phyloP scores from a whole-genome alignment of 2,113 vertebrate species.

The Tautogolabrus adspersus region DNA sequence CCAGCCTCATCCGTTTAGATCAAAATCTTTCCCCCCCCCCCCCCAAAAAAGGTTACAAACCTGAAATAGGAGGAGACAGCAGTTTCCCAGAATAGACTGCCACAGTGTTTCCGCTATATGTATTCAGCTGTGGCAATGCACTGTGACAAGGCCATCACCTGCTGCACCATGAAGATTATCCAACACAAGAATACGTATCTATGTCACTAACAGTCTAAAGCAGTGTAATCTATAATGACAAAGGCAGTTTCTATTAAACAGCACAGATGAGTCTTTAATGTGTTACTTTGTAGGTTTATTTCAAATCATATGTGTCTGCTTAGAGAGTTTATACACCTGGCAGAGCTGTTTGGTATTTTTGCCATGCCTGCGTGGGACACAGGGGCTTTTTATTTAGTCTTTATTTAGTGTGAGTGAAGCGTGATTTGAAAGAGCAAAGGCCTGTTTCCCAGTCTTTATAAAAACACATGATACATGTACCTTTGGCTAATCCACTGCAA shows the following conservation, averaged over 20 bases:
- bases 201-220: constrained; percentile 18
- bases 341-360: constrained; percentile 40
- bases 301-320: constrained; percentile 44
- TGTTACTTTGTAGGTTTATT: constrained; percentile 30
- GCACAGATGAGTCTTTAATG: constrained; percentile 16
- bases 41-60: constrained; percentile 47
- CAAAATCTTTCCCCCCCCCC: constrained; percentile 15
- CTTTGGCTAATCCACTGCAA: constrained; percentile 48
- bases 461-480: constrained; percentile 47
- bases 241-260: background rate
- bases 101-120: constrained; percentile 54
- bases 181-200: constrained; percentile 39
- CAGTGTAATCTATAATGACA: background rate
- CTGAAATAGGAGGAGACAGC: constrained; percentile 64
- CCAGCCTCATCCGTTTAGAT: constrained; percentile 13
- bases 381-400: constrained; percentile 58
- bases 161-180: constrained; percentile 46
- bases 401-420: constrained; percentile 24
- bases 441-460: constrained; percentile 46
- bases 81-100: constrained; percentile 62
- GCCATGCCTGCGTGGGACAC: constrained; percentile 37
- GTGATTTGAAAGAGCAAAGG: constrained; percentile 39
- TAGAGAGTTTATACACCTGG: constrained; percentile 23
- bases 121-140: constrained; percentile 56
- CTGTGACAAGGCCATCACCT: constrained; percentile 74